Evolutionary conservation across 2,113 vertebrate species (phyloP), one percentile per base, ranked within the genome.

Genomic region (Ctenomys sociabilis): DNA sequence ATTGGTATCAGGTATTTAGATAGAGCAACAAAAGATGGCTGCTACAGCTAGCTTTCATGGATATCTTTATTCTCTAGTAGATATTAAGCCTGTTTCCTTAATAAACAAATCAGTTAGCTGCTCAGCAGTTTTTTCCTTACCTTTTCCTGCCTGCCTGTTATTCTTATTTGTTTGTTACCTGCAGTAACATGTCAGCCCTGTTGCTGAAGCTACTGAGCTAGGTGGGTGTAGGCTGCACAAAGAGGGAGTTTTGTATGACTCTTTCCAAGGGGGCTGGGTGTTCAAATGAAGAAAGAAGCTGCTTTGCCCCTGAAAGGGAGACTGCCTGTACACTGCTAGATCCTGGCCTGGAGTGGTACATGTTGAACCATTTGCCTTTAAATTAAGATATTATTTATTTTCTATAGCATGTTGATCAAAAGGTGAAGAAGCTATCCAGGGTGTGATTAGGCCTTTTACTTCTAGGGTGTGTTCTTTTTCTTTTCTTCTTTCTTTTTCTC

Each of bases 381-480:
- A 93, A 75, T 77, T 64, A 93, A 95, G 91, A 81, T 82, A 91
- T 77, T 85, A 13, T 88, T 96, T 93, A 88, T 95, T 88, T 96
- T 84, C 85, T 91, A 64, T 83, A 89, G 54, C 63, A 92, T 92
- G 85, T 40, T 35, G 43, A 84, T 77, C 6, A 32, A 85, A 72
- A 84, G 11, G 54, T 72, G n/a, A 72, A 75, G 28, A 37, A 61
- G 54, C n/a, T 59, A 12, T 63, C 49, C 85, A 57, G 90, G 57
- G 22, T 63, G 78, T 87, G 93, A 93, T 21, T 16, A 64, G 68
- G 68, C 40, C 68, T 95, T 77, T 87, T 90, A 77, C 37, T 92
- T 21, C 24, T 7, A 81, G 54, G 63, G 10, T 14, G 7, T 75
- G 78, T 86, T 88, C 35, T 35, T 43, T 28, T 43, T 45, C 26